These are phyloP conservation scores for Drosophila trichaetosa DNA, from an alignment of 2,888 invertebrate species.

Conservation along the genomic window DNA sequence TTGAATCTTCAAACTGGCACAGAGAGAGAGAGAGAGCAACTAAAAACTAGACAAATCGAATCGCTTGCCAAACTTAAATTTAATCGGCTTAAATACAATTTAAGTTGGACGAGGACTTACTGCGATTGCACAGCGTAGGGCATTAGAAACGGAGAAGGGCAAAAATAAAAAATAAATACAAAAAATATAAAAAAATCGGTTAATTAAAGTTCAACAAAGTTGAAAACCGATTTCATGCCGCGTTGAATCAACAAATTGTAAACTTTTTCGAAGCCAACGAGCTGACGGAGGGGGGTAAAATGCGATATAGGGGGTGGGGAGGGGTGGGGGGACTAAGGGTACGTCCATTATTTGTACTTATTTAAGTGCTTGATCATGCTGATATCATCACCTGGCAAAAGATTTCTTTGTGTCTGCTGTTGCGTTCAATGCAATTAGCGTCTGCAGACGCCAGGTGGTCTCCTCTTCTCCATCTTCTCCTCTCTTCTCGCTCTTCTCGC, in stretches of 20 bases:
- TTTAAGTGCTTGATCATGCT: constrained; percentile 81
- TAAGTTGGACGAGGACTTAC: constrained; percentile 41
- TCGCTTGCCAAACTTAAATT: constrained; percentile 62
- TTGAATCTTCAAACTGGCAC: background rate
- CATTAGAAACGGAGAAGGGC: constrained; percentile 4
- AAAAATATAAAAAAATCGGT: constrained; percentile 64
- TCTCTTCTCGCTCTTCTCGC: constrained; percentile 1
- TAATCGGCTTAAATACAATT: constrained; percentile 78
- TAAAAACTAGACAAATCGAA: constrained; percentile 73
- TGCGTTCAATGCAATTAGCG: constrained; percentile 74
- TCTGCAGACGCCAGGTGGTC: constrained; percentile 73
- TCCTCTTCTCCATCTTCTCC: constrained; percentile 21
- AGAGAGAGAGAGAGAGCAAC: background rate
- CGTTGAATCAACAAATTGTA: constrained; percentile 79
- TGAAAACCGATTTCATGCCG: constrained; percentile 78
- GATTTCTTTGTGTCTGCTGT: constrained; percentile 56
- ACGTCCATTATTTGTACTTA: constrained; percentile 75
- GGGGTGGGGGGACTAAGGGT: background rate
- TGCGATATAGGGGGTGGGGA: background rate
- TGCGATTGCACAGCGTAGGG: constrained; percentile 10
- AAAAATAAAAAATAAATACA: background rate
- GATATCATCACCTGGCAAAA: constrained; percentile 77
- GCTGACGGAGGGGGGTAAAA: background rate
- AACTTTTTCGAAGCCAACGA: constrained; percentile 55
- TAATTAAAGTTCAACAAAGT: constrained; percentile 80